These are phyloP conservation scores for Gerris lacustris DNA, from an alignment of 2,888 invertebrate genomes.

Conservation along the genomic window DNA sequence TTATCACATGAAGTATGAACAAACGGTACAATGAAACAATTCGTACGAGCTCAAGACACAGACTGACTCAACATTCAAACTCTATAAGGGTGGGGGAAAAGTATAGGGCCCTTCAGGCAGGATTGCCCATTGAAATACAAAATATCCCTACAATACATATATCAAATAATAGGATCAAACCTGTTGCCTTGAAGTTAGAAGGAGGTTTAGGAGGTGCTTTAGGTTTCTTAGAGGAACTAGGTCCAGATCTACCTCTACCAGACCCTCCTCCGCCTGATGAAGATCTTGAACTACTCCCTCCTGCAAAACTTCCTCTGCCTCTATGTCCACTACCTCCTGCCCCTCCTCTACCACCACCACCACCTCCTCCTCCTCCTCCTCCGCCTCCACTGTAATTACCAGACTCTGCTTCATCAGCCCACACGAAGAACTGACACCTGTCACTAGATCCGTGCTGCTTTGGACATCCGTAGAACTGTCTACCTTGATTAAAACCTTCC, in stretches of 20 bases:
- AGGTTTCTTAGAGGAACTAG: neutral
- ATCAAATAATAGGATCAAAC: neutral
- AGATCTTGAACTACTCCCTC: slow-evolving; percentile 26
- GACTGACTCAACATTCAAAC: too few species aligned
- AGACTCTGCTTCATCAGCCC: slow-evolving; percentile 38
- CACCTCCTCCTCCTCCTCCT: slow-evolving; percentile 28
- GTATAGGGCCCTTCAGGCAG: too few species aligned
- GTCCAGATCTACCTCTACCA: slow-evolving; percentile 7
- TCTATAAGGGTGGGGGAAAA: too few species aligned
- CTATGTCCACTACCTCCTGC: slow-evolving; percentile 27
- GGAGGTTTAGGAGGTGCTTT: neutral
- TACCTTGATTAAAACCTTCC: slow-evolving; percentile 74
- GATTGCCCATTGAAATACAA: too few species aligned
- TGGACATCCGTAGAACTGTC: slow-evolving; percentile 64
- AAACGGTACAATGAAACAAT: too few species aligned
- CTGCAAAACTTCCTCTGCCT: slow-evolving; percentile 27
- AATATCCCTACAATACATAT: too few species aligned
- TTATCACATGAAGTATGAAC: too few species aligned
- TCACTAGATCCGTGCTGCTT: slow-evolving; percentile 37
- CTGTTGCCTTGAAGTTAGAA: slow-evolving; percentile 11
- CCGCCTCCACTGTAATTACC: neutral
- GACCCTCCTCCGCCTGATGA: slow-evolving; percentile 26
- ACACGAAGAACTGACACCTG: slow-evolving; percentile 43
- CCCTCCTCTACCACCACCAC: slow-evolving; percentile 28
- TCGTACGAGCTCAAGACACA: neutral